Evolutionary conservation across 2,113 vertebrate genomes (phyloP).

Genomic region (Elephantulus edwardii): DNA sequence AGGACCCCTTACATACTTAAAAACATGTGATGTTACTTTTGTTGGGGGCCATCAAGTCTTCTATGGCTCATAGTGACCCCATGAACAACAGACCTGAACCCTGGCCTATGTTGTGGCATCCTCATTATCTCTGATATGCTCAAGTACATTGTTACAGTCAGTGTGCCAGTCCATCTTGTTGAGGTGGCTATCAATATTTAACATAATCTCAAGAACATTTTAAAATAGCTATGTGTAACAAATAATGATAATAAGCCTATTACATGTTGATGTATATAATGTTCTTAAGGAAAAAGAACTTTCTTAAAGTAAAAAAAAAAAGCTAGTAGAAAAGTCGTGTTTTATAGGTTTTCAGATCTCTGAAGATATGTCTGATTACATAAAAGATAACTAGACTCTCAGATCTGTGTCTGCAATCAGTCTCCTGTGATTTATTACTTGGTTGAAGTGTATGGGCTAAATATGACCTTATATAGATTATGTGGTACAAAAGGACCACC

Average conservation of each 20-base stretch:
- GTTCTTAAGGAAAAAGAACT: slow-evolving; percentile 16
- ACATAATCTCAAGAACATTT: neutral
- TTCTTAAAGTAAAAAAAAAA: neutral
- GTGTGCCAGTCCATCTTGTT: too few species aligned
- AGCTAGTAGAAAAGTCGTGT: neutral
- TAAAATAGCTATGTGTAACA: neutral
- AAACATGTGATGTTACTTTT: neutral
- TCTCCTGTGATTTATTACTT: neutral
- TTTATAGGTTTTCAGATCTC: neutral
- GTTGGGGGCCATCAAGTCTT: too few species aligned
- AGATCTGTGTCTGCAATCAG: neutral
- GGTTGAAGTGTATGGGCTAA: neutral
- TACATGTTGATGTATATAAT: neutral
- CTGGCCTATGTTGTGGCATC: too few species aligned
- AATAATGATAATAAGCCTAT: neutral
- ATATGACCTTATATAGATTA: too few species aligned
- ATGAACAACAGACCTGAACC: too few species aligned
- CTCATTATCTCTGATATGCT: too few species aligned
- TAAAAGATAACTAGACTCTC: neutral
- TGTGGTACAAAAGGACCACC: neutral
- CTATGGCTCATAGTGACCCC: too few species aligned
- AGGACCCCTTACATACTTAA: neutral
- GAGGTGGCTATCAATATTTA: neutral
- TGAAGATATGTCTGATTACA: neutral
- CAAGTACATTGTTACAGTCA: too few species aligned